phyloP scores from a whole-genome alignment of 2,888 invertebrate species.

The Drosophila melanosoma region DNA sequence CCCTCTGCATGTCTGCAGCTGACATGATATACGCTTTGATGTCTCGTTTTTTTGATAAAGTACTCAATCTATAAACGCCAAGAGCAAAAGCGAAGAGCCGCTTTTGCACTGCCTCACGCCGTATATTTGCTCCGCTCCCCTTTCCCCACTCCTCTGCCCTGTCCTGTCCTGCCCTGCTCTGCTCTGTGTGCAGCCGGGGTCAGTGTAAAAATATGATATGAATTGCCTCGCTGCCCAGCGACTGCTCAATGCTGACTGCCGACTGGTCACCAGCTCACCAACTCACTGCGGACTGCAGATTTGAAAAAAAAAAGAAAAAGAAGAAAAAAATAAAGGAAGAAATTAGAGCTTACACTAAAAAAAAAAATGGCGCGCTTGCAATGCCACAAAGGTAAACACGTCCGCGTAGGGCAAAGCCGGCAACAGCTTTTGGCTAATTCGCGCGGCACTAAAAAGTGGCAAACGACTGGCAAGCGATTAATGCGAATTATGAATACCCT shows the following conservation, averaged over 20 bases:
- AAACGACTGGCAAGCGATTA: neutral
- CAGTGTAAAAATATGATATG: constrained; percentile 74
- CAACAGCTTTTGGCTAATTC: constrained; percentile 76
- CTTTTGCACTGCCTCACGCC: constrained; percentile 38
- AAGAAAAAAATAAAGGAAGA: constrained; percentile 12
- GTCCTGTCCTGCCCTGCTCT: neutral
- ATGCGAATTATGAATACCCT: constrained; percentile 7
- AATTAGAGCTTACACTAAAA: constrained; percentile 16
- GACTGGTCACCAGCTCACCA: constrained; percentile 25
- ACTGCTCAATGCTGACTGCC: constrained; percentile 41
- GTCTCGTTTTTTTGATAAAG: constrained; percentile 79
- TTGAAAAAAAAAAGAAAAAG: constrained; percentile 23
- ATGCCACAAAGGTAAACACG: constrained; percentile 75
- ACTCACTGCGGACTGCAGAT: constrained; percentile 29
- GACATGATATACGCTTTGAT: constrained; percentile 79
- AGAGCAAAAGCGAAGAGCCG: constrained; percentile 69
- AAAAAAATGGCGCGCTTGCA: constrained; percentile 75
- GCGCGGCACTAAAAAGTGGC: constrained; percentile 56
- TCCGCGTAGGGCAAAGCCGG: constrained; percentile 48
- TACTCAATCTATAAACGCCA: constrained; percentile 80
- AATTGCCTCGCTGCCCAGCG: constrained; percentile 58
- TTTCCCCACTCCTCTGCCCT: neutral
- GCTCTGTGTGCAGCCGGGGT: constrained; percentile 39
- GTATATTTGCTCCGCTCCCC: neutral
- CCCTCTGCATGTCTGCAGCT: constrained; percentile 62